Base-by-base conservation (phyloP, 2,113 vertebrate genomes). In the Cisticola juncidis region DNA sequence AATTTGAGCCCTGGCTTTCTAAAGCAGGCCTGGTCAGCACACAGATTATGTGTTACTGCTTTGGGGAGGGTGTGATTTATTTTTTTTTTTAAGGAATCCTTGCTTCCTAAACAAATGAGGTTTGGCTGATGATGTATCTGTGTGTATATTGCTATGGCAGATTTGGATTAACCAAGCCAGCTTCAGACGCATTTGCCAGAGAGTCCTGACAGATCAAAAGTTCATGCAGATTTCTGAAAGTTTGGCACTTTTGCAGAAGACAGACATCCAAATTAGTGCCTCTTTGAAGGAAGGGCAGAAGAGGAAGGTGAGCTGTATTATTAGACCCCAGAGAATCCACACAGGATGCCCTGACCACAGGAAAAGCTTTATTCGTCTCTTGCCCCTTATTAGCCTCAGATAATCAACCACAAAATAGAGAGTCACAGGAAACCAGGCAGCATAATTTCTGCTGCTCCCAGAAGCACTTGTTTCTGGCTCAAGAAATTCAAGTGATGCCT, bases 271-370 rank as follows among this genome's bases (percentile, higher is more conserved):
- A 80, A 88, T 88, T 73, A 93, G 62, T 35, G 79, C 71, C 60
- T 92, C 19, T 23, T 12, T 86, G 88, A 93, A 95, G 76, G 79
- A 92, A 88, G 64, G 58, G 64, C 88, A 94, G 95, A 97, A 96
- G 90, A 97, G 95, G 96, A 97, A 96, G 96, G 88, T 95, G 88
- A 93, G 94, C 60, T 88, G 71, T 78, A 86, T 94, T 97, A 95
- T 93, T 95, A 95, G 92, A 92, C 94, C 88, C 94, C 1, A 0
- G 95, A 96, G 94, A 93, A 97, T 96, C 88, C 82, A 86, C 96
- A 95, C 92, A 94, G 95, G 94, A 96, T 96, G 82, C 90, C 62
- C 82, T 94, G 94, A 94, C 94, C 94, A 90, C 95, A 97, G 95
- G 91, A 97, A 93, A 73, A 97, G 86, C 94, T 97, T 92, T 94